Base-by-base conservation (phyloP, 2,797 vertebrate genomes). In the Morus bassanus region DNA sequence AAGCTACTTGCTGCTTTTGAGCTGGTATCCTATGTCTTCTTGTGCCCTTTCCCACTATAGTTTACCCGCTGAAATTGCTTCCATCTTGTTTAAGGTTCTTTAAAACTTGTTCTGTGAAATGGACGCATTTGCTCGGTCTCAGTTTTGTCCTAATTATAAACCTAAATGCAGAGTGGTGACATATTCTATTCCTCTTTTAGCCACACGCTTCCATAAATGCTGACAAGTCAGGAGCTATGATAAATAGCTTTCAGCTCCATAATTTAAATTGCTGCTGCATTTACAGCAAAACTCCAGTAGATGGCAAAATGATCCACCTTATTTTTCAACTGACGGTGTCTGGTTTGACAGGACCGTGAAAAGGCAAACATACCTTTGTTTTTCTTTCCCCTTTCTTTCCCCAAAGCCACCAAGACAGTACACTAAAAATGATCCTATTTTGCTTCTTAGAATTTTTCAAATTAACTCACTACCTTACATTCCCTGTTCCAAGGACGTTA, bases 131-230 rank as follows among this genome's bases (percentile, higher is more conserved):
- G 12, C 61, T 85, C 19, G 93, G 93, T 91, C 92, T 97, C 94
- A 75, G 84, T 89, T 97, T 93, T 91, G 93, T 96, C 97, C 97
- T 97, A 98, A 98, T 97, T 98, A 98, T 98, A 98, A 97, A 96
- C 92, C 65, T 88, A 93, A 84, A 95, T 8, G 94, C 96, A 91
- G 88, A 85, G 94, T 48, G 86, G 92, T 97, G 96, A 98, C 97
- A 96, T 95, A 91, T 81, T 96, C 88, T 87, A 31, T 96, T 96
- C 95, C 95, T 79, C 93, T 97, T 96, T 97, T 95, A 97, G 91
- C 77, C 91, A 63, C 94, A 82, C 3, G 56, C 80, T 96, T 93
- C 96, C 96, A 97, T 92, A 95, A 97, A 89, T 27, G 77, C 79
- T 94, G 97, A 91, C 96, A 74, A 56, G 92, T 18, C 88, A 84